Conservation (phyloP, 2,888 invertebrate genomes). For the Sphaeridia pumilis region DNA sequence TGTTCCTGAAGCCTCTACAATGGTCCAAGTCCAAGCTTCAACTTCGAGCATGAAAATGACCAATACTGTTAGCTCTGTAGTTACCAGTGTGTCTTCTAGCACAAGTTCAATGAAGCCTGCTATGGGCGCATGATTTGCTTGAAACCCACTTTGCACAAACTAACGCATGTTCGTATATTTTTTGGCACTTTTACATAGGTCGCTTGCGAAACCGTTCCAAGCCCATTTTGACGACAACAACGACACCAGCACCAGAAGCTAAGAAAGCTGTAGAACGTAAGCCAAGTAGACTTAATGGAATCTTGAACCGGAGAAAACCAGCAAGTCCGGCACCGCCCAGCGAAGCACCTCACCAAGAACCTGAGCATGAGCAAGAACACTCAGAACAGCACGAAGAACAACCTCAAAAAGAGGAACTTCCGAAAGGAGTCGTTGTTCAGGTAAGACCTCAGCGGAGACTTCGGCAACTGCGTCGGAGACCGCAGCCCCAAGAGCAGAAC, state of each 20-base stretch:
- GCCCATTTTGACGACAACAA: slow-evolving; percentile 18
- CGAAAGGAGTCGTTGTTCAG: slow-evolving; percentile 34
- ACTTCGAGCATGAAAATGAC: too few species aligned
- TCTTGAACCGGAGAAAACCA: slow-evolving; percentile 26
- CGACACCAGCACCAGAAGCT: slow-evolving; percentile 24
- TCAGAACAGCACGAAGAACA: slow-evolving; percentile 23
- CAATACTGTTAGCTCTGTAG: too few species aligned
- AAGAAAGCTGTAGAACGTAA: slow-evolving; percentile 18
- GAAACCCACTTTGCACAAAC: too few species aligned
- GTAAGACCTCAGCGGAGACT: slow-evolving; percentile 12
- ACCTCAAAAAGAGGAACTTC: slow-evolving; percentile 18
- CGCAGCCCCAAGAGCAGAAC: too few species aligned
- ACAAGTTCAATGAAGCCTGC: too few species aligned
- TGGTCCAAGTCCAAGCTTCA: too few species aligned
- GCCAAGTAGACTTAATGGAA: slow-evolving; percentile 26
- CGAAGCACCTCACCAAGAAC: neutral
- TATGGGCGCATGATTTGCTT: too few species aligned
- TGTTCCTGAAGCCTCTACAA: too few species aligned
- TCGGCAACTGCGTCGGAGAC: too few species aligned
- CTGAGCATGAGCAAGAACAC: slow-evolving; percentile 12
- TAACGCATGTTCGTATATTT: too few species aligned
- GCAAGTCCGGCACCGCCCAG: slow-evolving; percentile 7
- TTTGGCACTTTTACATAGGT: slow-evolving; percentile 15
- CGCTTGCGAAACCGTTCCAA: slow-evolving; percentile 26
- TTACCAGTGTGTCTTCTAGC: too few species aligned